phyloP scores from a whole-genome alignment of 2,113 vertebrate species.

The Phylloscopus whistleri region DNA sequence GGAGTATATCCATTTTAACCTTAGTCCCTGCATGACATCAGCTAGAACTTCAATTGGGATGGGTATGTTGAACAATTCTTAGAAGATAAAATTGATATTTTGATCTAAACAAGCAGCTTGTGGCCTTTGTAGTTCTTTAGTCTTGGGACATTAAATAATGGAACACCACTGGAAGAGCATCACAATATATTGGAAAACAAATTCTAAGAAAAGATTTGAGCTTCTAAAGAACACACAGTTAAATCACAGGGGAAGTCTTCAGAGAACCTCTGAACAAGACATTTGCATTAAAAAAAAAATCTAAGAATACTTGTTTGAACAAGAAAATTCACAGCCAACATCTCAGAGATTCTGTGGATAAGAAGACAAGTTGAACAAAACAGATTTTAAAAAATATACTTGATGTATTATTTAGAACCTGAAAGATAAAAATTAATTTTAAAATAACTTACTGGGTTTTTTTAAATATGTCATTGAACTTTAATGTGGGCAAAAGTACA shows the following conservation, averaged over 20 bases:
- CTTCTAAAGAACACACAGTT: not conserved
- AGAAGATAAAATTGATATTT: not conserved
- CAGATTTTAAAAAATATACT: not conserved
- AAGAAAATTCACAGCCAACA: not conserved
- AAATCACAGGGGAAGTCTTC: not conserved
- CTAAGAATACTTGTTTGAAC: not conserved
- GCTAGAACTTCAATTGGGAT: not conserved
- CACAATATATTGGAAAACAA: not conserved
- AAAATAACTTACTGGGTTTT: not conserved
- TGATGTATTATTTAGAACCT: not conserved
- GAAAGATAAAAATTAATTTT: not conserved
- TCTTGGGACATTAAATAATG: not conserved
- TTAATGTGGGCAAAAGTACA: not conserved
- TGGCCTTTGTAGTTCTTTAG: not conserved
- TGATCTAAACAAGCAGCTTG: not conserved
- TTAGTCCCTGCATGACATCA: not conserved
- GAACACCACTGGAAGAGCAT: not conserved
- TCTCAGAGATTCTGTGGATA: not conserved
- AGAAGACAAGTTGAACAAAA: not conserved
- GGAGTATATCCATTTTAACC: not conserved
- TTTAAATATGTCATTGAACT: not conserved
- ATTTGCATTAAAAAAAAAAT: not conserved
- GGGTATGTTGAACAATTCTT: not conserved
- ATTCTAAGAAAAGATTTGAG: not conserved
- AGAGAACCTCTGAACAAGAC: not conserved